phyloP scores from a whole-genome alignment of 1,140 invertebrate species.

The Bombus vancouverensis region DNA sequence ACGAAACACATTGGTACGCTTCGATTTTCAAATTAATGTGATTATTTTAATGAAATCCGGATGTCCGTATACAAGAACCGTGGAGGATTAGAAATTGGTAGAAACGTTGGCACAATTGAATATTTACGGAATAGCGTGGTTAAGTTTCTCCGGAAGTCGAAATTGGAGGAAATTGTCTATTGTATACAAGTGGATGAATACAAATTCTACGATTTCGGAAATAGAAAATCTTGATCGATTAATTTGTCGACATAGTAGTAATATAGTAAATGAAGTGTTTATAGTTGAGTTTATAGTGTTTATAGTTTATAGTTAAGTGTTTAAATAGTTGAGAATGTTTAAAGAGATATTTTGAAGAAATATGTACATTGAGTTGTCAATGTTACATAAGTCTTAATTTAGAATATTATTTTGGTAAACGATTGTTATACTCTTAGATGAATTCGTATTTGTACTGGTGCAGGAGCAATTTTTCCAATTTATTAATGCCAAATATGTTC shows the following conservation, averaged over 20 bases:
- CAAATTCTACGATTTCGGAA: neutral
- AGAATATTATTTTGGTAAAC: too few species aligned
- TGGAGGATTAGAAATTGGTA: neutral
- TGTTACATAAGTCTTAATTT: too few species aligned
- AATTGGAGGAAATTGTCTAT: neutral
- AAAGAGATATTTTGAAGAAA: neutral
- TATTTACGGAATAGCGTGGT: neutral
- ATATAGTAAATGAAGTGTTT: too few species aligned
- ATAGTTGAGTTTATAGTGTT: too few species aligned
- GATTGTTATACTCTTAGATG: too few species aligned
- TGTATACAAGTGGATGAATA: neutral
- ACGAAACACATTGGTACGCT: neutral
- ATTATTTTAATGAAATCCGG: conserved; percentile 12
- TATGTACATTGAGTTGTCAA: too few species aligned
- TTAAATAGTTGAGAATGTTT: too few species aligned
- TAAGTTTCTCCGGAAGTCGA: neutral
- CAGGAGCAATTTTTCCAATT: too few species aligned
- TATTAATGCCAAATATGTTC: too few species aligned
- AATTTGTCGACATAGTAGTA: neutral
- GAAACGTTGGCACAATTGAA: neutral
- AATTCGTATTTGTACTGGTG: too few species aligned
- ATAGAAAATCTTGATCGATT: neutral
- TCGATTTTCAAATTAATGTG: neutral
- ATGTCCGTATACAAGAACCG: conserved; percentile 10
- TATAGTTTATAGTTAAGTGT: too few species aligned